phyloP scores from a whole-genome alignment of 1,140 invertebrate species.

The Trichonephila clavipes region DNA sequence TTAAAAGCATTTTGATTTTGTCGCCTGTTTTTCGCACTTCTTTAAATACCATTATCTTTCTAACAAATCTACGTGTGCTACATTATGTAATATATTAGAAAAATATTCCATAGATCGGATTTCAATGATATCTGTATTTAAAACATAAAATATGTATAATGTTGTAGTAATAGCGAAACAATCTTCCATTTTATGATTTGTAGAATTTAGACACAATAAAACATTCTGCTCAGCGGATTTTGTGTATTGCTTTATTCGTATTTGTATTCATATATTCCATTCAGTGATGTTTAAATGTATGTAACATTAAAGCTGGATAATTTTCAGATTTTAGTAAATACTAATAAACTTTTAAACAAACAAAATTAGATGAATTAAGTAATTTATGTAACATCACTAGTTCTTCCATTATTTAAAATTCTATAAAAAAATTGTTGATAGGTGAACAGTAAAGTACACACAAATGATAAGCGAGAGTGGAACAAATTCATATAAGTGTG shows the following conservation, averaged over 20 bases:
- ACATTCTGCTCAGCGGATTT: constrained; percentile 14
- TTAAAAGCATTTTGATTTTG: not conserved
- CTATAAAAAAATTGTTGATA: too few relatives aligned
- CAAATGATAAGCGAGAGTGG: too few relatives aligned
- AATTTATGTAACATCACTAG: too few relatives aligned
- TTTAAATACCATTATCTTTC: not conserved
- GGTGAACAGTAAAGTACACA: too few relatives aligned
- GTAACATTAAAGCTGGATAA: too few relatives aligned
- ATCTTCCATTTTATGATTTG: not conserved
- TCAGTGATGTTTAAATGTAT: too few relatives aligned
- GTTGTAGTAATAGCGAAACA: not conserved
- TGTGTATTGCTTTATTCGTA: not conserved
- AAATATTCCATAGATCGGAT: not conserved
- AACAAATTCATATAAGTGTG: too few relatives aligned
- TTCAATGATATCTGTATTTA: not conserved
- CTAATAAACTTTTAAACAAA: too few relatives aligned
- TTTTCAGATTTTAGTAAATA: too few relatives aligned
- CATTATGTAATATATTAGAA: constrained; percentile 2
- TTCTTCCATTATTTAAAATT: too few relatives aligned
- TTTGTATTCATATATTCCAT: too few relatives aligned
- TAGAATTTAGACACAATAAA: constrained; percentile 25
- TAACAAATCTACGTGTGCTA: not conserved
- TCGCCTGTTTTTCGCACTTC: not conserved
- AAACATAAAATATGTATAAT: not conserved
- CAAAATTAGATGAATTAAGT: too few relatives aligned